Evolutionary conservation across 1,140 invertebrate genomes (phyloP).

Genomic region (Polyergus mexicanus): DNA sequence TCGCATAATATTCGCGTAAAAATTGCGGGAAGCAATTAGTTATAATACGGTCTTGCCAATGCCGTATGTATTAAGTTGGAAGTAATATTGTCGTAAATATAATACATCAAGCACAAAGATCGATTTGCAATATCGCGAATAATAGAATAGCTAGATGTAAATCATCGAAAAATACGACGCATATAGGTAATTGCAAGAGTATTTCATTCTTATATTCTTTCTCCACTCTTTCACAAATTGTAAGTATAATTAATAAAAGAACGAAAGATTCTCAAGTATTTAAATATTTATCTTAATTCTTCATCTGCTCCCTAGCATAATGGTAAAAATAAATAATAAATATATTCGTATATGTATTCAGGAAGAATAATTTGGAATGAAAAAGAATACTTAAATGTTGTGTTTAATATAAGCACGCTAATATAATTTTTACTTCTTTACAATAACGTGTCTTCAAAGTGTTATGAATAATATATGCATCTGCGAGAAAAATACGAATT

Average conservation of each 20-base stretch:
- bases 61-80: conserved; percentile 43
- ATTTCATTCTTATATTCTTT: conserved; percentile 4
- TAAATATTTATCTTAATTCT: not conserved
- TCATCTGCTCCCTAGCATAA: not conserved
- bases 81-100: conserved; percentile 42
- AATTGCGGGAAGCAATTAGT: conserved; percentile 48
- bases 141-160: conserved; percentile 38
- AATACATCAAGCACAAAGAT: conserved; percentile 42
- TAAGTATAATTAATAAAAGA: not conserved
- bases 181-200: not conserved
- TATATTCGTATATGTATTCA: not conserved
- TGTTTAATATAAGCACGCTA: not conserved
- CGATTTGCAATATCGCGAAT: conserved; percentile 23
- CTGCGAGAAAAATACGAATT: conserved; percentile 49
- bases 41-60: conserved; percentile 20
- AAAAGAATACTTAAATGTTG: not conserved
- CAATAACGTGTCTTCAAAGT: not conserved
- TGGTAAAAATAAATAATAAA: not conserved
- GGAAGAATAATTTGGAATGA: not conserved
- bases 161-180: conserved; percentile 28
- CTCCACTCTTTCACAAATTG: not conserved
- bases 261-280: conserved; percentile 1
- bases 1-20: conserved; percentile 33
- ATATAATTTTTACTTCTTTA: conserved; percentile 10
- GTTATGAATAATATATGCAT: conserved; percentile 49